Evolutionary conservation across 2,888 invertebrate genomes (phyloP).

Genomic region (Chromoteleia sp.): DNA sequence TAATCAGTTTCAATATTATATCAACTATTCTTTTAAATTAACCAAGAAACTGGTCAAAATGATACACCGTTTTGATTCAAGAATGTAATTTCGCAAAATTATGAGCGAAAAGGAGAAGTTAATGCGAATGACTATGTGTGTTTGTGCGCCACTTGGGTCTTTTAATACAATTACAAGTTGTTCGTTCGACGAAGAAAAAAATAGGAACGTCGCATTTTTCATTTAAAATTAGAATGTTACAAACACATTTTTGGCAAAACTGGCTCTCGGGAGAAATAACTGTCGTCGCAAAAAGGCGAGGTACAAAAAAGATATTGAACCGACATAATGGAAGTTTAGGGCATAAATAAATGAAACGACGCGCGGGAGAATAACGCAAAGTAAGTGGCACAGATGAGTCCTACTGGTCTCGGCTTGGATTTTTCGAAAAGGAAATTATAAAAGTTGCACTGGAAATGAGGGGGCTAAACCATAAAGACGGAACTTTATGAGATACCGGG

Average conservation of each 20-base stretch:
- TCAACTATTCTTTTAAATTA: neutral
- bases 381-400: slow-evolving; percentile 62
- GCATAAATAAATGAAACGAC: slow-evolving; percentile 66
- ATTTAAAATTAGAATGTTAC: slow-evolving; percentile 53
- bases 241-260: slow-evolving; percentile 51
- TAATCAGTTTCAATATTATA: neutral
- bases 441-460: slow-evolving; percentile 82
- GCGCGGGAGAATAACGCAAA: slow-evolving; percentile 62
- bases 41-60: slow-evolving; percentile 8
- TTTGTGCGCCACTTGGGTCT: slow-evolving; percentile 16
- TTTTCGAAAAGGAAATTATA: slow-evolving; percentile 82
- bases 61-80: slow-evolving; percentile 18
- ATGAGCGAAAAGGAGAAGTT: slow-evolving; percentile 9
- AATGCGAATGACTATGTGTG: slow-evolving; percentile 8
- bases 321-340: slow-evolving; percentile 60
- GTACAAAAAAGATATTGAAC: slow-evolving; percentile 62
- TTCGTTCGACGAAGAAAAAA: neutral
- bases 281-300: slow-evolving; percentile 48
- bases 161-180: slow-evolving; percentile 43
- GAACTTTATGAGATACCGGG: slow-evolving; percentile 83
- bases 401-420: slow-evolving; percentile 69
- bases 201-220: slow-evolving; percentile 29
- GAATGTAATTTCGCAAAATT: slow-evolving; percentile 30
- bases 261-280: slow-evolving; percentile 45
- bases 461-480: slow-evolving; percentile 81